phyloP scores from a whole-genome alignment of 2,113 vertebrate species.

The Phocoena phocoena region DNA sequence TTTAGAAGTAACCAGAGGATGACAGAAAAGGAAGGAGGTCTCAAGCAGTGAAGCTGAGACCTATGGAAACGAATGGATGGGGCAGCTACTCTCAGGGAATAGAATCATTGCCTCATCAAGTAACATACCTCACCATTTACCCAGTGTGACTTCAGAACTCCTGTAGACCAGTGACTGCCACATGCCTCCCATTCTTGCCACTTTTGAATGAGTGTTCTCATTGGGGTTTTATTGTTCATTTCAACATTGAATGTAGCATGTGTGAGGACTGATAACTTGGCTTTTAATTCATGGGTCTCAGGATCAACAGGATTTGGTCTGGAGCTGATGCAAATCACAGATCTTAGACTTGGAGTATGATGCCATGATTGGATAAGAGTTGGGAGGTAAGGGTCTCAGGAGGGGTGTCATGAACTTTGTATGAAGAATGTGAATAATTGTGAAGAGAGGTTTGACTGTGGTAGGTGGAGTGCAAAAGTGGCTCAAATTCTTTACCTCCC shows the following conservation, averaged over 20 bases:
- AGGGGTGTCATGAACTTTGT: background rate
- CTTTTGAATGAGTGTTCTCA: background rate
- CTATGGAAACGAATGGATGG: background rate
- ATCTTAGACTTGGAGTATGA: background rate
- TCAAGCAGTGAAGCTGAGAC: background rate
- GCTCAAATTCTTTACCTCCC: background rate
- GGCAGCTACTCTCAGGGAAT: background rate
- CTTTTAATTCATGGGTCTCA: background rate
- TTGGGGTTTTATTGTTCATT: background rate
- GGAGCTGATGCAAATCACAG: background rate
- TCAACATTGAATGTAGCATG: background rate
- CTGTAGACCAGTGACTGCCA: background rate
- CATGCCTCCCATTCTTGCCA: background rate
- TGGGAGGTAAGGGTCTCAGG: too few relatives aligned
- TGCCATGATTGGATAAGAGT: background rate
- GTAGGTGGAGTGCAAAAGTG: background rate
- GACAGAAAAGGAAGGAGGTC: background rate
- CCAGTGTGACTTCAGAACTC: background rate
- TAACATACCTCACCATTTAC: background rate
- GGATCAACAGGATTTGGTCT: background rate
- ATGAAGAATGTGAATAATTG: background rate
- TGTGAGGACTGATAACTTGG: background rate
- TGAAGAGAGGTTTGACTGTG: background rate
- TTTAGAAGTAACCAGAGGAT: background rate
- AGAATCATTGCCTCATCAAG: background rate